These are phyloP conservation scores for Scomberomorus guttatus DNA, from an alignment of 2,797 vertebrate species.

Conservation along the genomic window DNA sequence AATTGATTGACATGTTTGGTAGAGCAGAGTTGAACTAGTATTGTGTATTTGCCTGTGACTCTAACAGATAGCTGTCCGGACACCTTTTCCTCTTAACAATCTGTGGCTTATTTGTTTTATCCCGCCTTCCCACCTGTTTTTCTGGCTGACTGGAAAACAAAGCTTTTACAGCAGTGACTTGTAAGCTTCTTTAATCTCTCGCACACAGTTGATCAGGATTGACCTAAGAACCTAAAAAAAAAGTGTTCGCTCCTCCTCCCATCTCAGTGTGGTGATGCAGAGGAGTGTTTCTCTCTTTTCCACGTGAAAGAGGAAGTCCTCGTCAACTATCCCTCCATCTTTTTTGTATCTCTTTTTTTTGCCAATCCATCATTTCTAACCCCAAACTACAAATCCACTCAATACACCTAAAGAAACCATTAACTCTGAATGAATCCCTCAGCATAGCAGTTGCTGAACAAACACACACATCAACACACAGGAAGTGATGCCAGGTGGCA, in stretches of 20 bases:
- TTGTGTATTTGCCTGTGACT: conserved; percentile 19
- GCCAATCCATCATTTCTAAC: neutral
- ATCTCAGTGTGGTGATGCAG: neutral
- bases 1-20: neutral
- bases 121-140: conserved; percentile 37
- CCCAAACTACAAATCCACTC: conserved; percentile 2
- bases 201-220: conserved; percentile 33
- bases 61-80: neutral
- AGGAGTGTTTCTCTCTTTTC: conserved; percentile 11
- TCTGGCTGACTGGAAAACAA: conserved; percentile 38
- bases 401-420: neutral
- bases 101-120: conserved; percentile 37
- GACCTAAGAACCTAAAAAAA: conserved; percentile 33
- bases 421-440: conserved; percentile 23
- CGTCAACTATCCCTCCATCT: neutral
- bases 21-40: neutral
- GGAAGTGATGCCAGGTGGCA: conserved; percentile 84
- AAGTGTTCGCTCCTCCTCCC: neutral
- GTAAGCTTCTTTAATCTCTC: conserved; percentile 40
- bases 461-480: conserved; percentile 10
- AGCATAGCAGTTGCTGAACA: conserved; percentile 30
- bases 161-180: conserved; percentile 37
- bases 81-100: conserved; percentile 31
- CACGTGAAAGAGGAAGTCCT: conserved; percentile 7
- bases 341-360: neutral